A percentile compares a stretch with the other conserved stretches of the same genome.
Conservation (phyloP, 2,113 vertebrate species). For the Seriola rivoliana region DNA sequence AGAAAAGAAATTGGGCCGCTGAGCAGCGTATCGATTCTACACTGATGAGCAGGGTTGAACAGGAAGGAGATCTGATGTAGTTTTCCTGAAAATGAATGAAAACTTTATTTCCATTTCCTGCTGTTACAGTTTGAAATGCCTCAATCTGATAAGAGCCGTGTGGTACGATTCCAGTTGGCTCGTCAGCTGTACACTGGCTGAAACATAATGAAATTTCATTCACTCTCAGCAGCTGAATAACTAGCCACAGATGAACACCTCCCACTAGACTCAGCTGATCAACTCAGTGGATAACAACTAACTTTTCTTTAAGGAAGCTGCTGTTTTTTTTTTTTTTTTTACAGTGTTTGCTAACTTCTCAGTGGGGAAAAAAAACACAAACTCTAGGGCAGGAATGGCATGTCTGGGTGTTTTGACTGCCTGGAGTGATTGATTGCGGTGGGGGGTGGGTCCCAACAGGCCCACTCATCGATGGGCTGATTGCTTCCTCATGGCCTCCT, state of each 20-base stretch:
- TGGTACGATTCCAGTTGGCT: not conserved
- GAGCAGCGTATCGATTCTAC: conserved; percentile 3
- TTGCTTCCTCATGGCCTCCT: conserved; percentile 72
- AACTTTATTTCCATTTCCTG: conserved; percentile 1
- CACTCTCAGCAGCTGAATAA: conserved; percentile 8
- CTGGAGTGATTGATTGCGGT: conserved; percentile 68
- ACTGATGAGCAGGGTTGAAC: not conserved
- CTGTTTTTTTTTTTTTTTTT: not conserved
- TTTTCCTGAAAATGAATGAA: conserved; percentile 1
- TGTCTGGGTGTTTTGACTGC: conserved; percentile 39
- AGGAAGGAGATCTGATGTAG: not conserved
- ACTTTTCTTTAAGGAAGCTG: conserved; percentile 17
- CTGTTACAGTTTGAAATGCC: conserved; percentile 2
- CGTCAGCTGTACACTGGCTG: not conserved
- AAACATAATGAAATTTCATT: conserved; percentile 17
- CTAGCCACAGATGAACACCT: not conserved
- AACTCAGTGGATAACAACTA: conserved; percentile 17
- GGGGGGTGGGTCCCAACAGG: conserved; percentile 38
- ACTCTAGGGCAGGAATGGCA: conserved; percentile 45
- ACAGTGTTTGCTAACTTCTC: conserved; percentile 29
- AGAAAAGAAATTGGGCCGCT: conserved; percentile 28
- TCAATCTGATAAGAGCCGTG: conserved; percentile 15
- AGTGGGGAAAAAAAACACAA: conserved; percentile 40
- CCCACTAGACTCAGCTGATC: conserved; percentile 27
- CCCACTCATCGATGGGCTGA: conserved; percentile 68